Evolutionary conservation across 2,797 vertebrate species (phyloP).

Genomic region (Selene dorsalis): DNA sequence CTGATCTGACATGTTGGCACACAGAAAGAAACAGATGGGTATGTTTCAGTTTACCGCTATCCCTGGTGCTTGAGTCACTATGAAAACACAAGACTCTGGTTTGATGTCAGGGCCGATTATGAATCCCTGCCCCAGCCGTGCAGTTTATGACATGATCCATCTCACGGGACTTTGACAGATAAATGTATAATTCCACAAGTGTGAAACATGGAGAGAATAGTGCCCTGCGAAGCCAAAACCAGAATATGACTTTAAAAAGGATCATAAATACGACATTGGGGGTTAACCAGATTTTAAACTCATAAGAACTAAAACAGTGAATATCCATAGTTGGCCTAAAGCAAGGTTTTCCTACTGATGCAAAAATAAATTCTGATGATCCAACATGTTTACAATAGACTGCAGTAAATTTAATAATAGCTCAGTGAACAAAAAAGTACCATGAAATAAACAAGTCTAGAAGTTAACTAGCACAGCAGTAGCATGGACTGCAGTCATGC

Average conservation of each 20-base stretch:
- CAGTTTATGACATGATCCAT: conserved; percentile 67
- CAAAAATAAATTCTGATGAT: neutral
- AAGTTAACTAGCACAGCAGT: neutral
- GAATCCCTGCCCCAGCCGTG: conserved; percentile 45
- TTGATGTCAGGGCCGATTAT: conserved; percentile 78
- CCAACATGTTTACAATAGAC: neutral
- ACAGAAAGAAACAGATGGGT: conserved; percentile 76
- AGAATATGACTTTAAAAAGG: neutral
- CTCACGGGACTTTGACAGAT: conserved; percentile 48
- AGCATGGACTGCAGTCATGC: neutral
- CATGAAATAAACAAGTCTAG: neutral
- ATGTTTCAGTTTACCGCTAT: conserved; percentile 81
- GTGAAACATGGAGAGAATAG: conserved; percentile 1
- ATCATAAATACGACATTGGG: too few species aligned
- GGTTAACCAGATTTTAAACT: neutral
- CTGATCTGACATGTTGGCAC: conserved; percentile 77
- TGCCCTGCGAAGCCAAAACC: neutral
- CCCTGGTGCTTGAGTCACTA: conserved; percentile 68
- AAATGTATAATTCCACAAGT: conserved; percentile 47
- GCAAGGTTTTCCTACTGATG: neutral
- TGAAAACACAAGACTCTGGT: conserved; percentile 78
- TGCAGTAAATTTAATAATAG: neutral
- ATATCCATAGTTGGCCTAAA: too few species aligned
- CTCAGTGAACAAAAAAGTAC: neutral
- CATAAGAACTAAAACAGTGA: neutral